Percentiles rank a stretch among this genome's conserved stretches.
Evolutionary conservation across 1,140 invertebrate genomes (phyloP).

Genomic region (Drosophila azteca): DNA sequence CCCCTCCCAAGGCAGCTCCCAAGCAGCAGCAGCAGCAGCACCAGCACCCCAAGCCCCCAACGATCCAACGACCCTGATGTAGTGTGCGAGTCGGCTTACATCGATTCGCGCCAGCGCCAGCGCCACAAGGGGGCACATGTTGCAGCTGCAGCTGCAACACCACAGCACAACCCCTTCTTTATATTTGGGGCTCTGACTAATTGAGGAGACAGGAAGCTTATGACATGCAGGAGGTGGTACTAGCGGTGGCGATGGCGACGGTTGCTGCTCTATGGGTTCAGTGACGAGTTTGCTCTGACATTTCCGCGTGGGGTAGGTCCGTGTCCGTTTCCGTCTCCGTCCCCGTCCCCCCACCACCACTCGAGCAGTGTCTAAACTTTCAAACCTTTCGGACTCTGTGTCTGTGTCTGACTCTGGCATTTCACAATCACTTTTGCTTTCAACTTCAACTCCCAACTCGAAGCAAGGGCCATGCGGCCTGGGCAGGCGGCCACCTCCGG

Average conservation of each 20-base stretch:
- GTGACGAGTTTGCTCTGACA: constrained; percentile 28
- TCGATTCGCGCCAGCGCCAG: constrained; percentile 38
- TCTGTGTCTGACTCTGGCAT: constrained; percentile 21
- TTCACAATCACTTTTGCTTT: constrained; percentile 82
- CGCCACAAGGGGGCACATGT: not conserved
- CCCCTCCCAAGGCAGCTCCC: not conserved
- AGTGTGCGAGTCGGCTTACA: constrained; percentile 74
- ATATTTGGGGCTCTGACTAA: constrained; percentile 28
- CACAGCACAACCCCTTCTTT: not conserved
- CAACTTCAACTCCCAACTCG: constrained; percentile 49
- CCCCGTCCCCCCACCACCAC: not conserved
- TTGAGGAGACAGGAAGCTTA: constrained; percentile 26
- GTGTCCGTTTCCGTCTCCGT: constrained; percentile 1
- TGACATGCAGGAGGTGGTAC: not conserved
- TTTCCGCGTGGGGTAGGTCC: constrained; percentile 60
- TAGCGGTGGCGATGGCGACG: not conserved
- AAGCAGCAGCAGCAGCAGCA: no score
- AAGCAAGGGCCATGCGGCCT: constrained; percentile 45
- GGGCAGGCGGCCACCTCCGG: constrained; percentile 2
- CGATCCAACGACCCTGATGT: constrained; percentile 52
- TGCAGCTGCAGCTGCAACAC: not conserved
- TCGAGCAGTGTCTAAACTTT: constrained; percentile 62
- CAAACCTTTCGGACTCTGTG: constrained; percentile 58
- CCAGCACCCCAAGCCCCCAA: not conserved
- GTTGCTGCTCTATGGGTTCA: constrained; percentile 45